Evolutionary conservation across 2,888 invertebrate genomes (phyloP).

Genomic region (Cataglyphis livida): DNA sequence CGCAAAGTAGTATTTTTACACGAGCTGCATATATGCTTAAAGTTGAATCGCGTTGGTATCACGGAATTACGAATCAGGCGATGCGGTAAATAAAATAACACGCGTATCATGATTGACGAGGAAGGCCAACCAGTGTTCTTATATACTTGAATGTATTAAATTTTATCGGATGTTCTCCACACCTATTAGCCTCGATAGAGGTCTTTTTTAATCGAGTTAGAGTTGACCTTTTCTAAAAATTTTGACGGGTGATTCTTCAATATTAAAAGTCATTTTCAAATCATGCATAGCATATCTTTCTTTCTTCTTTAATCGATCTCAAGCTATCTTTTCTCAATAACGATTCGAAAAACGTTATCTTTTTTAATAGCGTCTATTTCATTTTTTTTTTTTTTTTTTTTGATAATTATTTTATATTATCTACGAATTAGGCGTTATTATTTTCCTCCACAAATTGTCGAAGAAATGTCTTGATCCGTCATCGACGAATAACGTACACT

Average conservation of each 20-base stretch:
- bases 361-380: not conserved
- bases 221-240: not conserved
- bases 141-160: not conserved
- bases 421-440: not conserved
- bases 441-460: not conserved
- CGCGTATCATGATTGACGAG: not conserved
- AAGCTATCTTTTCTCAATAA: not conserved
- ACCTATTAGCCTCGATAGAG: not conserved
- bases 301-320: conserved; percentile 11
- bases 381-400: not conserved
- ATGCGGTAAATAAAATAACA: conserved; percentile 13
- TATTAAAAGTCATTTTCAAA: not conserved
- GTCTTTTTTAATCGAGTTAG: not conserved
- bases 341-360: not conserved
- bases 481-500: conserved; percentile 74
- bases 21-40: not conserved
- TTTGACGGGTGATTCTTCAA: not conserved
- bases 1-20: not conserved
- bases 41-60: conserved; percentile 8
- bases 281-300: not conserved
- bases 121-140: not conserved
- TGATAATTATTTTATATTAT: conserved; percentile 3
- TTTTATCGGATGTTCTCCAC: not conserved
- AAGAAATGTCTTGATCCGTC: not conserved
- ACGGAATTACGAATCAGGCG: not conserved